A percentile compares a stretch with the other conserved stretches of the same genome.
These are phyloP conservation scores for Varanus komodoensis DNA, from an alignment of 2,113 vertebrate genomes.

Conservation along the genomic window DNA sequence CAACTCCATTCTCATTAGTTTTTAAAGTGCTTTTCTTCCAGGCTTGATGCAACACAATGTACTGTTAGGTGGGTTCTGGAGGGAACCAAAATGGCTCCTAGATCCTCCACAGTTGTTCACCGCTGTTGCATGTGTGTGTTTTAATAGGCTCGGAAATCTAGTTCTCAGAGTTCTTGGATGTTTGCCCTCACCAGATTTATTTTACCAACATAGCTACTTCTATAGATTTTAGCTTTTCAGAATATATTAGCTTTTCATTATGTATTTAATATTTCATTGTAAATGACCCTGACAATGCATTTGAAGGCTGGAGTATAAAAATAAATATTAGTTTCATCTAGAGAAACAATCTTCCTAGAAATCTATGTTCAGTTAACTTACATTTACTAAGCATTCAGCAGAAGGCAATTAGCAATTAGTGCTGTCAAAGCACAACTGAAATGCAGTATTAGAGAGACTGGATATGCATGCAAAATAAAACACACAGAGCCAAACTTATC, in stretches of 20 bases:
- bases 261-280: not conserved
- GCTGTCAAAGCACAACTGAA: conserved; percentile 57
- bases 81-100: no score
- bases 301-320: not conserved
- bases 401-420: conserved; percentile 61
- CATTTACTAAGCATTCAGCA: conserved; percentile 70
- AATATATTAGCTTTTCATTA: not conserved
- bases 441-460: conserved; percentile 30
- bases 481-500: not conserved
- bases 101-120: no score
- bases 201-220: not conserved
- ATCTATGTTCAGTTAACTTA: conserved; percentile 36
- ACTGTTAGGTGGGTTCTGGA: no score
- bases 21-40: no score
- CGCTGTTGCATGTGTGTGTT: not conserved
- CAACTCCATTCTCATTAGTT: no score
- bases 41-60: no score
- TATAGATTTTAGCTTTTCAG: not conserved
- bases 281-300: not conserved
- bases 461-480: not conserved
- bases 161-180: not conserved
- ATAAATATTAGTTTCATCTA: conserved; percentile 48
- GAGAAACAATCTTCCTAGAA: conserved; percentile 41
- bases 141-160: not conserved
- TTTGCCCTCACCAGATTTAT: not conserved